A percentile compares a stretch with the other conserved stretches of the same genome.
phyloP scores from a whole-genome alignment of 30 jellyfish, hydroid and myxozoan species.

The Hydractinia echinata region DNA sequence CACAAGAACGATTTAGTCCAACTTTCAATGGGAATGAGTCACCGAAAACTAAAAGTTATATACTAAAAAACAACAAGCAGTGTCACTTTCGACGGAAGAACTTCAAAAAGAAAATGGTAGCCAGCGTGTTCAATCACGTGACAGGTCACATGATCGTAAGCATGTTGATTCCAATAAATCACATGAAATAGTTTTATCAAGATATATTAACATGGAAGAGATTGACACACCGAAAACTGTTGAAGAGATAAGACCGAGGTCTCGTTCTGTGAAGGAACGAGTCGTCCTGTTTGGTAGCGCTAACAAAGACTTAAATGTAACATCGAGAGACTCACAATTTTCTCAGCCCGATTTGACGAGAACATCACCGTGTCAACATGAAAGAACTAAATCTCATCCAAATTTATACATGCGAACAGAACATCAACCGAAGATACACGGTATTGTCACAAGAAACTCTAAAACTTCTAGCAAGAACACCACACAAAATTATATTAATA shows the following conservation, averaged over 20 bases:
- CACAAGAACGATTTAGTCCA: neutral
- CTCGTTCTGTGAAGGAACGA: constrained; percentile 8
- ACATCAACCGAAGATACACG: neutral
- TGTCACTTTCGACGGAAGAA: neutral
- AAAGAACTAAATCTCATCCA: neutral
- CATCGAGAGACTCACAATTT: neutral
- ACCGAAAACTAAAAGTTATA: neutral
- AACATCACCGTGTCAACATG: neutral
- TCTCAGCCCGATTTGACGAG: neutral
- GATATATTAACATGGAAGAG: neutral
- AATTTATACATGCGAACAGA: neutral
- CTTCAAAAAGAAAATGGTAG: neutral
- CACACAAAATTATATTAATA: neutral
- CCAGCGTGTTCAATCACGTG: neutral
- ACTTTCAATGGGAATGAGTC: neutral
- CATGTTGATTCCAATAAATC: neutral
- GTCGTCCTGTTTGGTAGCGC: neutral
- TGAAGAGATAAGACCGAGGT: neutral
- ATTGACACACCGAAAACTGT: neutral
- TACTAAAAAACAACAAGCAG: neutral
- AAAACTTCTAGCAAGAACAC: neutral
- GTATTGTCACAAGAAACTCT: neutral
- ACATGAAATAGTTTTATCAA: neutral
- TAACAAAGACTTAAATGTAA: neutral
- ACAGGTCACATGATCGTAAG: neutral